A percentile compares a stretch with the other conserved stretches of the same genome.
These are phyloP conservation scores for Otocyon megalotis DNA, from an alignment of 2,113 vertebrate species.

Conservation along the genomic window DNA sequence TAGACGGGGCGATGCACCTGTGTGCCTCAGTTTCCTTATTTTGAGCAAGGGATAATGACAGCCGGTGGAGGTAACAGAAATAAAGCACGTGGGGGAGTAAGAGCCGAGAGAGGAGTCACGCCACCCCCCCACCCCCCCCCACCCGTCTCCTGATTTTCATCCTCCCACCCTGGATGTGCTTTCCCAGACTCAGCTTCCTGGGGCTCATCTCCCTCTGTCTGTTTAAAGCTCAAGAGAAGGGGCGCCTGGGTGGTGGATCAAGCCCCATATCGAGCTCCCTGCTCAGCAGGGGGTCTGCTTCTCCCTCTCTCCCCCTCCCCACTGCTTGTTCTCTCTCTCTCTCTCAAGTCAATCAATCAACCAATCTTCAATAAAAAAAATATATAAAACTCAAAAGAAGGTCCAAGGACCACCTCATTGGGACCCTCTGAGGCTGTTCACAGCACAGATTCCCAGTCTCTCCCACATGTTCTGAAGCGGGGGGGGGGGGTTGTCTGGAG, in stretches of 20 bases:
- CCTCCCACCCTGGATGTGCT: fast-evolving
- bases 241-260: too few relatives aligned
- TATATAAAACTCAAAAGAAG: not conserved
- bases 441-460: not conserved
- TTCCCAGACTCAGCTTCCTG: not conserved
- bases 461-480: too few relatives aligned
- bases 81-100: fast-evolving
- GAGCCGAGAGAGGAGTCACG: fast-evolving
- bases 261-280: too few relatives aligned
- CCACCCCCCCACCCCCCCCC: too few relatives aligned
- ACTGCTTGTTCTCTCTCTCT: too few relatives aligned
- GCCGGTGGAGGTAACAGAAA: fast-evolving
- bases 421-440: not conserved
- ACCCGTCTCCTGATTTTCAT: not conserved
- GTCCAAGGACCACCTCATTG: too few relatives aligned
- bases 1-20: not conserved
- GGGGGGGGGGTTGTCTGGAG: not conserved
- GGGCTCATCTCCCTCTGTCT: not conserved
- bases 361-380: too few relatives aligned
- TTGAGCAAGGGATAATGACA: too few relatives aligned
- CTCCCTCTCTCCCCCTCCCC: too few relatives aligned
- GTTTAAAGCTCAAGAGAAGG: not conserved
- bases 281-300: too few relatives aligned
- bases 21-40: not conserved
- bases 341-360: too few relatives aligned